Conservation (phyloP, 2,797 vertebrate species). For the Triplophysa yarkandensis region DNA sequence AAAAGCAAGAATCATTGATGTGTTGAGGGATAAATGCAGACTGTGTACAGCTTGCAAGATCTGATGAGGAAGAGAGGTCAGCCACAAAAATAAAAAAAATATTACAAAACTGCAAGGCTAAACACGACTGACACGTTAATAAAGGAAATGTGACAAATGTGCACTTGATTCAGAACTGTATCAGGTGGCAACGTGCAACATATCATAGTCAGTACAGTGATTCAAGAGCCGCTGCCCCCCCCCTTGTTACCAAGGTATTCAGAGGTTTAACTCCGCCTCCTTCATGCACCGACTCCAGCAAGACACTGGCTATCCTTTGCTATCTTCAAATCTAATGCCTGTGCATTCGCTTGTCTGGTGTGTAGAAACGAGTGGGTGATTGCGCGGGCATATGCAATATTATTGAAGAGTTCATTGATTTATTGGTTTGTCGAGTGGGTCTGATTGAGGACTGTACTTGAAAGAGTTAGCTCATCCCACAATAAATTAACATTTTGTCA, state of each 20-base stretch:
- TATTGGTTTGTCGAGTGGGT: conserved; percentile 15
- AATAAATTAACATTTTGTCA: too few relatives aligned
- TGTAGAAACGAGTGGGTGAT: conserved; percentile 7
- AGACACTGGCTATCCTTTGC: conserved; percentile 51
- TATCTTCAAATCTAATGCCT: conserved; percentile 53
- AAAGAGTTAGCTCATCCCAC: too few relatives aligned
- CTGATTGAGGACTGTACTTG: conserved; percentile 17
- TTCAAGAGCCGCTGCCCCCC: conserved; percentile 53
- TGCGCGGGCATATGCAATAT: conserved; percentile 17
- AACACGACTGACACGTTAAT: conserved; percentile 39
- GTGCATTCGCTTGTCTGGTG: conserved; percentile 10
- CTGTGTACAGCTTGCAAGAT: conserved; percentile 51
- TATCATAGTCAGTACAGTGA: conserved; percentile 46
- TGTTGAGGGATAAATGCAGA: conserved; percentile 60
- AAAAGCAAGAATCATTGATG: conserved; percentile 58
- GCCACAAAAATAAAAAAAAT: conserved; percentile 50
- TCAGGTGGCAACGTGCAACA: conserved; percentile 35
- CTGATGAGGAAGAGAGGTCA: conserved; percentile 40
- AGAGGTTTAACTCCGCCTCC: conserved; percentile 62
- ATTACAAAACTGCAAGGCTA: conserved; percentile 43
- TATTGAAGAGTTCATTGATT: conserved; percentile 10
- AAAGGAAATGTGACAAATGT: conserved; percentile 16
- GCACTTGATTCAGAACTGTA: conserved; percentile 46
- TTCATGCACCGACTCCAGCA: conserved; percentile 51
- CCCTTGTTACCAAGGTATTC: conserved; percentile 82